Evolutionary conservation across 2,113 vertebrate genomes (phyloP).

Genomic region (Okapia johnstoni): DNA sequence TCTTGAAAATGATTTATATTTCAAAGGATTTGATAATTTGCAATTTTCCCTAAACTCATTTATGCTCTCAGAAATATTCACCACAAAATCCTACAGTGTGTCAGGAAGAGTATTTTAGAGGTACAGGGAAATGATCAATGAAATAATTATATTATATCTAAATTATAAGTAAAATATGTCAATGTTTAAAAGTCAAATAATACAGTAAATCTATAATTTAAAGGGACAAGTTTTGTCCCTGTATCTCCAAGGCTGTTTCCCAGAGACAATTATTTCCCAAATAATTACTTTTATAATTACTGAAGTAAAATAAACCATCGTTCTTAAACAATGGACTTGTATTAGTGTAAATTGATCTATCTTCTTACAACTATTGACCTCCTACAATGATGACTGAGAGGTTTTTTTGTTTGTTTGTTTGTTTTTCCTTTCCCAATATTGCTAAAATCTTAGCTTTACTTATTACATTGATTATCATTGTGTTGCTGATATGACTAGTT

Average conservation of each 20-base stretch:
- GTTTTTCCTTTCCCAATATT: background rate
- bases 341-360: background rate
- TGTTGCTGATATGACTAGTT: background rate
- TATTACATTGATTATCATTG: background rate
- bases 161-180: background rate
- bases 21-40: background rate
- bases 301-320: background rate
- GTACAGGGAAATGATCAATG: background rate
- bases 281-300: background rate
- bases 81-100: background rate
- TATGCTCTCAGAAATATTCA: background rate
- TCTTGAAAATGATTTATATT: background rate
- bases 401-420: background rate
- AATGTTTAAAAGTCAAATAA: background rate
- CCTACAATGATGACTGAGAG: background rate
- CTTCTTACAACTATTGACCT: background rate
- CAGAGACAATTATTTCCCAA: background rate
- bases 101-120: background rate
- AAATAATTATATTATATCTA: background rate
- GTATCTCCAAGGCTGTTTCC: background rate
- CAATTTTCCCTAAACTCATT: background rate
- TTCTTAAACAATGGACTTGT: background rate
- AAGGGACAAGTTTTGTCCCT: background rate
- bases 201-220: background rate
- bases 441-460: background rate